These are phyloP conservation scores for Brachylomia viminalis DNA, from an alignment of 2,888 invertebrate genomes.

Conservation along the genomic window DNA sequence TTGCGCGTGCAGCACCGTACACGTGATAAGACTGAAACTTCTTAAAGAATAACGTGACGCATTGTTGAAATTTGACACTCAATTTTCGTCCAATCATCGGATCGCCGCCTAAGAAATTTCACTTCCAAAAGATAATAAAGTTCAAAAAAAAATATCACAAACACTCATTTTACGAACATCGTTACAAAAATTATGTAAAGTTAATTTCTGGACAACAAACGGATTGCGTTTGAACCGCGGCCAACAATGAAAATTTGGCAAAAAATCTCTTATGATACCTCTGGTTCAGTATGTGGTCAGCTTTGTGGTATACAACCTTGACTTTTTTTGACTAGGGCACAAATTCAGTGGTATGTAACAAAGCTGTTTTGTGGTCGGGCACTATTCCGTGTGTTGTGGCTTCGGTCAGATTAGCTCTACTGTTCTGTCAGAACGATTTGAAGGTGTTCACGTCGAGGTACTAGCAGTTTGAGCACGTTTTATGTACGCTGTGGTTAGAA, in stretches of 20 bases:
- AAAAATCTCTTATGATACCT: constrained; percentile 44
- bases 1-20: no score
- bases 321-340: constrained; percentile 53
- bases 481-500: constrained; percentile 41
- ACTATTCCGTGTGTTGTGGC: constrained; percentile 66
- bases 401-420: constrained; percentile 57
- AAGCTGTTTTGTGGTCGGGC: constrained; percentile 59
- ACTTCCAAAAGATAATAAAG: neutral
- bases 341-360: constrained; percentile 62
- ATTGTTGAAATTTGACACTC: no score
- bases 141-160: constrained; percentile 6
- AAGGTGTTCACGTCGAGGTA: constrained; percentile 44
- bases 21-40: no score
- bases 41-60: no score
- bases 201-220: constrained; percentile 47
- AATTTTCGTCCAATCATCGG: no score
- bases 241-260: constrained; percentile 46
- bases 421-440: constrained; percentile 58
- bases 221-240: constrained; percentile 42
- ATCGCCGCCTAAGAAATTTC: no score
- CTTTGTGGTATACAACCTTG: constrained; percentile 51
- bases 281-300: constrained; percentile 42
- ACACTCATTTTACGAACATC: constrained; percentile 19
- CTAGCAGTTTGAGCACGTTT: constrained; percentile 26
- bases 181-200: constrained; percentile 13